phyloP scores from a whole-genome alignment of 1,140 invertebrate species.

The Augochlora pura region DNA sequence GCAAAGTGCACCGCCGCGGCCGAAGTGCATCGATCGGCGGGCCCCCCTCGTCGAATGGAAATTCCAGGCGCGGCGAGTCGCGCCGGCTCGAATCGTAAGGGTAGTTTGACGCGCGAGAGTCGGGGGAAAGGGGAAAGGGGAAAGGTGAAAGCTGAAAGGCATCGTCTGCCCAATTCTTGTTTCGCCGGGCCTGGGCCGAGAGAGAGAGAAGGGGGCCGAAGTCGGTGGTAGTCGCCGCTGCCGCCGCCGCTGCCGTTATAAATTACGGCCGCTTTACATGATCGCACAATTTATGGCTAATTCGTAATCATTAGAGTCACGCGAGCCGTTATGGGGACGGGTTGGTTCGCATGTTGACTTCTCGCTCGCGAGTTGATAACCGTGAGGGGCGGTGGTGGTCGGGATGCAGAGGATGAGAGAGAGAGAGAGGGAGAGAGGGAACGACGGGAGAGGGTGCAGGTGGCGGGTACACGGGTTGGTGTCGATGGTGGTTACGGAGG shows the following conservation, averaged over 20 bases:
- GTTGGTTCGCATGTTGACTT: constrained; percentile 62
- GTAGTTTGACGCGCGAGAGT: too few relatives aligned
- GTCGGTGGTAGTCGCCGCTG: constrained; percentile 16
- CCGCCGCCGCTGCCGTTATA: constrained; percentile 43
- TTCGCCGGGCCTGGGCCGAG: too few relatives aligned
- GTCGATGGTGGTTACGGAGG: constrained; percentile 32
- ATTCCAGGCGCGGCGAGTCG: too few relatives aligned
- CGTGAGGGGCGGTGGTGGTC: background rate
- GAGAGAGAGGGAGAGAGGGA: background rate
- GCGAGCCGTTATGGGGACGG: constrained; percentile 64
- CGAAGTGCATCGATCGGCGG: too few relatives aligned
- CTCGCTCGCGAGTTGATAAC: constrained; percentile 55
- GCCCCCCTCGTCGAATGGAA: too few relatives aligned
- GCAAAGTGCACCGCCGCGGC: too few relatives aligned
- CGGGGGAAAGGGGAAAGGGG: too few relatives aligned
- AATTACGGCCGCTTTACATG: constrained; percentile 69
- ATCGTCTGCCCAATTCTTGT: background rate
- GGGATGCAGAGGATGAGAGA: background rate
- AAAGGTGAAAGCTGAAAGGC: too few relatives aligned
- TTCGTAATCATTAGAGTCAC: constrained; percentile 73
- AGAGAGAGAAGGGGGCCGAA: background rate
- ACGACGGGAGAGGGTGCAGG: background rate
- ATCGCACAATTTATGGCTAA: constrained; percentile 73
- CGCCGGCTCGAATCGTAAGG: too few relatives aligned
- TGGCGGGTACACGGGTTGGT: constrained; percentile 2